phyloP scores from a whole-genome alignment of 1,140 invertebrate genomes.

The Dendrolimus punctatus region DNA sequence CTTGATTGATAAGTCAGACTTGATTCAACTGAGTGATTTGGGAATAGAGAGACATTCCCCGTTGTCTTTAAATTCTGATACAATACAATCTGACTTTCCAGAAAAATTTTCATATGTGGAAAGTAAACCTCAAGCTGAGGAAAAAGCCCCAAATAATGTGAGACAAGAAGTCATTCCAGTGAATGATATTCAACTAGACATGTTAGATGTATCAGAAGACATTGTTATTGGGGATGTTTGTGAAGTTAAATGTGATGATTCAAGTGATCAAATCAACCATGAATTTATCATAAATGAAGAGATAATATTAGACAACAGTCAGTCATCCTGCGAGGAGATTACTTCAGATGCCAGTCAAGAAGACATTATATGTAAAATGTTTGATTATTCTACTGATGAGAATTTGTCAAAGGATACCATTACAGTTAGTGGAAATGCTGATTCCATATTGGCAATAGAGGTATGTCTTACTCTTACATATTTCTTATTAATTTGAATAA shows the following conservation, averaged over 20 bases:
- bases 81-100: too few relatives aligned
- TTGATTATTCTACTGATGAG: constrained; percentile 58
- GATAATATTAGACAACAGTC: constrained; percentile 58
- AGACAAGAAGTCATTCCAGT: constrained; percentile 23
- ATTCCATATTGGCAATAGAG: constrained; percentile 59
- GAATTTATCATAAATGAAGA: constrained; percentile 43
- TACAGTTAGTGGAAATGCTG: constrained; percentile 44
- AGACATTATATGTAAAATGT: constrained; percentile 47
- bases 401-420: constrained; percentile 42
- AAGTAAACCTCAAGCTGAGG: neutral
- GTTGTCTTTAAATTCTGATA: neutral
- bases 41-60: neutral
- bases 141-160: constrained; percentile 9
- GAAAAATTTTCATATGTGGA: too few relatives aligned
- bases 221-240: constrained; percentile 54
- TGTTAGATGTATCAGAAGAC: constrained; percentile 63
- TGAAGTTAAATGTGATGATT: constrained; percentile 40
- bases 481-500: too few relatives aligned
- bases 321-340: constrained; percentile 41
- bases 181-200: constrained; percentile 53
- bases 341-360: constrained; percentile 8
- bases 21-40: neutral
- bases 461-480: constrained; percentile 22
- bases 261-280: constrained; percentile 23
- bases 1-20: constrained; percentile 5